Base-by-base conservation (phyloP, 2,888 invertebrate genomes). In the Dendrolimus houi region DNA sequence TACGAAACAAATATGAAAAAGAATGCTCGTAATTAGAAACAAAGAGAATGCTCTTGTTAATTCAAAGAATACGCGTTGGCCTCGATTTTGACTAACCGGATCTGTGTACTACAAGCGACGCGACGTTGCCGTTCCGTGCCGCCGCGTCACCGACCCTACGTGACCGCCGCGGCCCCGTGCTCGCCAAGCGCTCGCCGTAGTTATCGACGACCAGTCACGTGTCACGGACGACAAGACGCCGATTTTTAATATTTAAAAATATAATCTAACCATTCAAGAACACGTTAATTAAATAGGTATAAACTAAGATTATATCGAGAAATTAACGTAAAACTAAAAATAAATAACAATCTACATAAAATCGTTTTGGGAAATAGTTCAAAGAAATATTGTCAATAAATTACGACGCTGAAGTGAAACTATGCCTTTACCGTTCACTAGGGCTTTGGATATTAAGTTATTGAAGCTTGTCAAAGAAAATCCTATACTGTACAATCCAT, bases 351-450 rank as follows among this genome's bases (percentile, higher is more conserved):
- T 1, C 17, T 17, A 17, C 17, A 17, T 17, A 17, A 17, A 17
- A 17, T 2, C 17, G 29, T 29, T 29, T 29, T 29, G 29, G 29
- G 29, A 29, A 29, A 6, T 6, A 29, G 29, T 1, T 29, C 3
- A 29, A 29, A 29, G 29, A 29, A 29, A 29, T 29, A 29, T 29
- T 29, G 6, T 29, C 29, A 29, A 29, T 1, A 29, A 29, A 29
- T 29, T 29, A 6, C 3, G 29, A 29, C 29, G 29, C 6, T 6
- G 6, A 29, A 29, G 6, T 29, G 29, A 29, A 29, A 29, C 29
- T 29, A 87, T 87, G 85, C 83, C 87, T 58, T 62, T 81, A 52
- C 83, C 83, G 0, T 87, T 87, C 64, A 82, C 81, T 65, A 83
- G 79, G 56, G 65, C 59, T 42, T 63, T 83, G 3, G 87, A 88